A percentile compares a stretch with the other conserved stretches of the same genome.
Evolutionary conservation across 1,140 invertebrate species (phyloP).

Genomic region (Drosophila tsacasi): DNA sequence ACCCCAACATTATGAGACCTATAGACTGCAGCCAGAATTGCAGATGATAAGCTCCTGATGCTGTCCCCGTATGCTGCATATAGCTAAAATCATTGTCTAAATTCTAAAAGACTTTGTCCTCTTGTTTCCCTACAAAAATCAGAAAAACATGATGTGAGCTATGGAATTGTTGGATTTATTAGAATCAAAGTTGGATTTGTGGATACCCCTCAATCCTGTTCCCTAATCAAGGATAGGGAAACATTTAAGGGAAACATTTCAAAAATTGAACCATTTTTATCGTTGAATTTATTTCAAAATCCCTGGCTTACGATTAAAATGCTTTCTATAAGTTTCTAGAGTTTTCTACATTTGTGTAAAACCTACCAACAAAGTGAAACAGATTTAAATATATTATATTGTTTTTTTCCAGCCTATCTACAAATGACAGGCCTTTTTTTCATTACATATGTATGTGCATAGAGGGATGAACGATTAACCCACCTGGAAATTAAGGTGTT

Average conservation of each 20-base stretch:
- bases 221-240: no score
- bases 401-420: neutral
- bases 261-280: no score
- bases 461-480: neutral
- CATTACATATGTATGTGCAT: conserved; percentile 22
- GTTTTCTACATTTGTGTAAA: neutral
- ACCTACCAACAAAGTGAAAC: neutral
- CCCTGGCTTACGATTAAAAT: no score
- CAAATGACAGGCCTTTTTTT: conserved; percentile 11
- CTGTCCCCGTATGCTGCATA: conserved; percentile 2
- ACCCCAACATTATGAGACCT: conserved; percentile 24
- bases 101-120: conserved; percentile 8
- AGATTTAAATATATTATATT: neutral
- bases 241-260: no score
- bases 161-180: neutral
- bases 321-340: neutral
- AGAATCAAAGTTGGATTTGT: no score
- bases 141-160: neutral
- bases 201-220: no score
- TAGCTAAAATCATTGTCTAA: conserved; percentile 27
- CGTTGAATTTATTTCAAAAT: no score
- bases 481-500: conserved; percentile 33
- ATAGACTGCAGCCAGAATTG: conserved; percentile 26
- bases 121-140: neutral
- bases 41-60: conserved; percentile 31